phyloP scores from a whole-genome alignment of 2,888 invertebrate genomes.

The Phalangium opilio region DNA sequence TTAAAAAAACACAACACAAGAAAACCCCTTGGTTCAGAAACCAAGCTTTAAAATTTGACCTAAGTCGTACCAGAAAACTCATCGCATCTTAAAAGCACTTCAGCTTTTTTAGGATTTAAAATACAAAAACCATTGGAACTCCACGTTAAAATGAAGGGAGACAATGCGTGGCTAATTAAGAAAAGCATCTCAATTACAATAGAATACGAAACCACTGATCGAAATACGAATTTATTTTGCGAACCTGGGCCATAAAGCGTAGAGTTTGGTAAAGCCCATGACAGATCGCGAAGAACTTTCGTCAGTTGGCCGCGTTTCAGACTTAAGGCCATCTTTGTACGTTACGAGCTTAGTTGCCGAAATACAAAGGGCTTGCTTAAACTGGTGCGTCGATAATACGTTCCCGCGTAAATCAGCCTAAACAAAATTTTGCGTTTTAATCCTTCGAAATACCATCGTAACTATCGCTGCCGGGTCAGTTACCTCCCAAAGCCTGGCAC shows the following conservation, averaged over 20 bases:
- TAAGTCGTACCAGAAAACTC: constrained; percentile 12
- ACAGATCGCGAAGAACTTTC: no score
- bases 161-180: constrained; percentile 10
- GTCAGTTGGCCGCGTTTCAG: no score
- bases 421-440: no score
- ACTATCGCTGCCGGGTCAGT: no score
- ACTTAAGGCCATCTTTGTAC: no score
- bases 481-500: constrained; percentile 18
- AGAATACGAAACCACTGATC: neutral
- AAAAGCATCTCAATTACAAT: neutral
- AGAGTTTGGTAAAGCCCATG: no score
- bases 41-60: neutral
- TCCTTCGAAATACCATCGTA: no score
- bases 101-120: constrained; percentile 14
- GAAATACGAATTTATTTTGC: neutral
- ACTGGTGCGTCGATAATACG: constrained; percentile 16
- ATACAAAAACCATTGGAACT: constrained; percentile 11
- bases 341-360: constrained; percentile 4
- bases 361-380: constrained; percentile 15
- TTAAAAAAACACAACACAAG: neutral
- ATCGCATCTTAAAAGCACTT: constrained; percentile 15
- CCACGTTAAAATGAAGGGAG: constrained; percentile 16
- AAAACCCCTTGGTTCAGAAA: neutral
- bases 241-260: constrained; percentile 11
- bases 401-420: constrained; percentile 16